A percentile compares a stretch with the other conserved stretches of the same genome.
phyloP scores from a whole-genome alignment of 2,113 vertebrate genomes.

The Pteruthius melanotis region DNA sequence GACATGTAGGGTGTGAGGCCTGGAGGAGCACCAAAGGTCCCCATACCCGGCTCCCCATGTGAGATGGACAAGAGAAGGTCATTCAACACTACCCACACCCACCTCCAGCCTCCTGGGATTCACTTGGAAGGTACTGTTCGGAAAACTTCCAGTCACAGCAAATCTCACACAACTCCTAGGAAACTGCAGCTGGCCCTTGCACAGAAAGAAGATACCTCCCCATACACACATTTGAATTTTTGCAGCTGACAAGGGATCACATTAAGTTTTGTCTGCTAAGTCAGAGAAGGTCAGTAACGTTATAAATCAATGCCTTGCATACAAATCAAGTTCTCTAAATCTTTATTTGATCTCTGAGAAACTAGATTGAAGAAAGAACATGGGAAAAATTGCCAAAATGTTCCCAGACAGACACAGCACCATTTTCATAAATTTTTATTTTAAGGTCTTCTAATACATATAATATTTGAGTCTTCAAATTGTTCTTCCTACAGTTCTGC shows the following conservation, averaged over 20 bases:
- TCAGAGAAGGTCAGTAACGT: background rate
- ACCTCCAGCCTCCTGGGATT: background rate
- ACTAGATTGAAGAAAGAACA: background rate
- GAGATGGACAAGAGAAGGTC: background rate
- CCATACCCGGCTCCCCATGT: fast-evolving
- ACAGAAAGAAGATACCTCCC: background rate
- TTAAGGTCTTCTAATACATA: background rate
- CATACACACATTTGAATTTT: background rate
- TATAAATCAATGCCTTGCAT: background rate
- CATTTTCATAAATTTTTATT: background rate
- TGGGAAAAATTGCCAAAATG: background rate
- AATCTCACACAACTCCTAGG: background rate
- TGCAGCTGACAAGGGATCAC: background rate
- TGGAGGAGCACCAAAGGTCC: background rate
- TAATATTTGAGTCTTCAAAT: background rate
- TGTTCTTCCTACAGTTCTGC: background rate
- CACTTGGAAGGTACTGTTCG: fast-evolving
- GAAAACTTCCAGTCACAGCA: background rate
- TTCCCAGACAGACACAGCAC: background rate
- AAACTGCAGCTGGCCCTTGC: background rate
- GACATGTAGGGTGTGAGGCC: background rate
- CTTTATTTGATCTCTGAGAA: background rate
- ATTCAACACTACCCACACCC: background rate
- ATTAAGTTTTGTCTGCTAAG: background rate
- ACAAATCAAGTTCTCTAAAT: background rate